phyloP scores from a whole-genome alignment of 2,113 vertebrate species.

The Podocnemis expansa region DNA sequence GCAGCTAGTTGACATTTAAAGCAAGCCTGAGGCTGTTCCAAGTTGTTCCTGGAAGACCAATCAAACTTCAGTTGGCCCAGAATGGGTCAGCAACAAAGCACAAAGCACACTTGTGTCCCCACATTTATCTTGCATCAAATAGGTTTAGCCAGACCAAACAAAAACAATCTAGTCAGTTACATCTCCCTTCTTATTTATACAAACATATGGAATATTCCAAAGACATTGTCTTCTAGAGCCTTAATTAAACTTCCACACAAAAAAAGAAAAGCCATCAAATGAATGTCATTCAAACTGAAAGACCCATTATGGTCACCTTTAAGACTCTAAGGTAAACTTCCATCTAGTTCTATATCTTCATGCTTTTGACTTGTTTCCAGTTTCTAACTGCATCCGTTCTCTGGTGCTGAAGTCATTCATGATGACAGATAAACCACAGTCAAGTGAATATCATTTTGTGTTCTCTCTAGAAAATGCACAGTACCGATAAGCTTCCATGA shows the following conservation, averaged over 20 bases:
- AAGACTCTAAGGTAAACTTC: neutral
- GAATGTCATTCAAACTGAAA: neutral
- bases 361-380: neutral
- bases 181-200: neutral
- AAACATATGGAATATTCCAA: neutral
- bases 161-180: neutral
- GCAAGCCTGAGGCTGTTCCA: rapidly evolving
- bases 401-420: neutral
- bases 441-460: neutral
- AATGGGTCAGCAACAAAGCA: neutral
- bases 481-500: neutral
- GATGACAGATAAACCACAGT: neutral
- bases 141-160: neutral
- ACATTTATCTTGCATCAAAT: neutral
- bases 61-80: neutral
- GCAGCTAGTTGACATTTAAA: neutral
- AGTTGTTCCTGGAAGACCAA: neutral
- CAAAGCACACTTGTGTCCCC: neutral
- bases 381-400: neutral
- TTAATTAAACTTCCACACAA: neutral
- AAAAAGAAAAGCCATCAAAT: neutral
- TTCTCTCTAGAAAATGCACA: neutral
- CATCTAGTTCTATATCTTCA: neutral
- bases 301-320: neutral
- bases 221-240: neutral